Conservation (phyloP, 1,140 invertebrate species). For the Theocolax elegans region DNA sequence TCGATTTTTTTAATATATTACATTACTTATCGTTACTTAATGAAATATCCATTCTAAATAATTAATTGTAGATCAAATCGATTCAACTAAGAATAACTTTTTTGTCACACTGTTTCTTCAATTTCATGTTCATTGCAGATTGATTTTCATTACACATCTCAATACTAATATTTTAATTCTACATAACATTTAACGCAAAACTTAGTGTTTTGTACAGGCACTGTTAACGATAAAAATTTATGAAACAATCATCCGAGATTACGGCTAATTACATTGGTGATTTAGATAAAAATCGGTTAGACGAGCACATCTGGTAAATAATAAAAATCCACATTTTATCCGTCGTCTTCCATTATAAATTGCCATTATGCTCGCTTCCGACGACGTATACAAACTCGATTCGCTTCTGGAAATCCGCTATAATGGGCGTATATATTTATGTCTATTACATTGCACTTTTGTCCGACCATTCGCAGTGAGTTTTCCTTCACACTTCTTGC, state of each 20-base stretch:
- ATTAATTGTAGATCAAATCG: no score
- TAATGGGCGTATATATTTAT: not conserved
- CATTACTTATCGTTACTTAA: no score
- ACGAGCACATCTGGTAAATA: not conserved
- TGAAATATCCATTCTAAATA: no score
- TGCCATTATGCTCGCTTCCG: not conserved
- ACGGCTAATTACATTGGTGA: slow-evolving; percentile 16
- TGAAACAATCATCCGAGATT: not conserved
- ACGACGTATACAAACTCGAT: slow-evolving; percentile 9
- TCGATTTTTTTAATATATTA: no score
- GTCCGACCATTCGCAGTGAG: not conserved
- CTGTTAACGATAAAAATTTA: slow-evolving; percentile 26
- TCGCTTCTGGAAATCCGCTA: not conserved
- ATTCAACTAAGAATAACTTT: no score
- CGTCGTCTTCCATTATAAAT: slow-evolving; percentile 21
- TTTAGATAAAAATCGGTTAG: slow-evolving; percentile 25
- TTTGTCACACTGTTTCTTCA: no score
- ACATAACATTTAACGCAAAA: no score
- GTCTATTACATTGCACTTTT: slow-evolving; percentile 15
- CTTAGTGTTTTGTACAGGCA: no score
- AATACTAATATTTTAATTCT: no score
- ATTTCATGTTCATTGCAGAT: no score
- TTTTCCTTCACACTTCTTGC: slow-evolving; percentile 15
- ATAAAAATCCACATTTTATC: slow-evolving; percentile 10
- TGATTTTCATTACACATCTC: no score